phyloP scores from a whole-genome alignment of 2,888 invertebrate species.

The Troides helena region DNA sequence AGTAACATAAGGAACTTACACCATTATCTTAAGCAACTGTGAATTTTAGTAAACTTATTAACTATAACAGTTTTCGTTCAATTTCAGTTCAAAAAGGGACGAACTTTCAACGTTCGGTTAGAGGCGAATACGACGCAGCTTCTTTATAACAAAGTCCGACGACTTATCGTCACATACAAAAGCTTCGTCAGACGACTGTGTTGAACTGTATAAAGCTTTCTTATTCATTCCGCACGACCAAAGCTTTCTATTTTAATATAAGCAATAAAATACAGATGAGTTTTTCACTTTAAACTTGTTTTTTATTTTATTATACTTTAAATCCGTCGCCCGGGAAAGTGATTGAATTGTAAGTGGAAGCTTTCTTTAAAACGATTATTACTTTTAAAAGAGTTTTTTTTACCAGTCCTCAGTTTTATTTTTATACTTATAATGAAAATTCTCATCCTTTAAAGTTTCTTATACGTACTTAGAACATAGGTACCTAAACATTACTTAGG shows the following conservation, averaged over 20 bases:
- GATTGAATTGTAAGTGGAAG: slow-evolving; percentile 10
- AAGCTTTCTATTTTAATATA: slow-evolving; percentile 16
- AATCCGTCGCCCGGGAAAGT: slow-evolving; percentile 5
- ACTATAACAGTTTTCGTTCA: no score
- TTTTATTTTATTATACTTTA: slow-evolving; percentile 7
- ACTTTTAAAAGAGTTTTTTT: slow-evolving; percentile 4
- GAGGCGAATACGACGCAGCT: no score
- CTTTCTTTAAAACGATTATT: slow-evolving; percentile 2
- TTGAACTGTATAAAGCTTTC: background rate
- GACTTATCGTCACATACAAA: background rate
- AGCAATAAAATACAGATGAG: slow-evolving; percentile 8
- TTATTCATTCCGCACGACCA: background rate
- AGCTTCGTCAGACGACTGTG: background rate
- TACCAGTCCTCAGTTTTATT: background rate
- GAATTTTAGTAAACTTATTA: no score
- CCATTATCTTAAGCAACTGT: no score
- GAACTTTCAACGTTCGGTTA: no score
- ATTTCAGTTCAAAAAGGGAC: no score
- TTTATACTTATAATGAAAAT: background rate
- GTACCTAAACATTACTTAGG: no score
- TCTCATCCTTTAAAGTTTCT: background rate
- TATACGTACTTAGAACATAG: no score
- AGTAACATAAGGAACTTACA: no score
- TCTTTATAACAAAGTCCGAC: background rate
- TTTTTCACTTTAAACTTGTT: slow-evolving; percentile 12